A percentile compares a stretch with the other conserved stretches of the same genome.
phyloP scores from a whole-genome alignment of 2,797 vertebrate genomes.

The Dermochelys coriacea region DNA sequence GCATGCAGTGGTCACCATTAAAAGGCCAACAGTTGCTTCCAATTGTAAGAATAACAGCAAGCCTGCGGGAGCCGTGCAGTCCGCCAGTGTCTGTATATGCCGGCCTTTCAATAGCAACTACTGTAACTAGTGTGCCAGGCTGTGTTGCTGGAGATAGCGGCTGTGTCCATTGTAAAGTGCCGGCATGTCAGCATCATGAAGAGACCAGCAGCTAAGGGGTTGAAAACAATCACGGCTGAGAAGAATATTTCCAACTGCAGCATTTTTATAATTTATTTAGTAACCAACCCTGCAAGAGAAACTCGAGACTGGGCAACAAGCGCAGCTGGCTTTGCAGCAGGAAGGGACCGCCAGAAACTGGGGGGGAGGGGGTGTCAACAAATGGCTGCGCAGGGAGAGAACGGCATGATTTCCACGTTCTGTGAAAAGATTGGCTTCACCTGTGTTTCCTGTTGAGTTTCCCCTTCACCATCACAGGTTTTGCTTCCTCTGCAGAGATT shows the following conservation, averaged over 20 bases:
- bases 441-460: background rate
- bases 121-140: background rate
- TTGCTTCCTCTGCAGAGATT: background rate
- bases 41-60: background rate
- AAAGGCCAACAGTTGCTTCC: background rate
- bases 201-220: background rate
- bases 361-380: background rate
- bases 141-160: background rate
- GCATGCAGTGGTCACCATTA: accelerated
- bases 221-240: background rate
- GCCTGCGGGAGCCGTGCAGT: background rate
- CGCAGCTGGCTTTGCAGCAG: background rate
- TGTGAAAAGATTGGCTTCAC: accelerated
- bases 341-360: background rate
- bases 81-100: background rate
- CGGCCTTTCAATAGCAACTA: background rate
- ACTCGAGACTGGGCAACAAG: background rate
- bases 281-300: background rate
- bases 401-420: accelerated
- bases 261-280: background rate
- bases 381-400: background rate
- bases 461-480: background rate
- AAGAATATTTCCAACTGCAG: background rate
- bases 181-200: background rate
- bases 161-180: background rate